phyloP scores from a whole-genome alignment of 2,113 vertebrate genomes.

The Chionis minor region DNA sequence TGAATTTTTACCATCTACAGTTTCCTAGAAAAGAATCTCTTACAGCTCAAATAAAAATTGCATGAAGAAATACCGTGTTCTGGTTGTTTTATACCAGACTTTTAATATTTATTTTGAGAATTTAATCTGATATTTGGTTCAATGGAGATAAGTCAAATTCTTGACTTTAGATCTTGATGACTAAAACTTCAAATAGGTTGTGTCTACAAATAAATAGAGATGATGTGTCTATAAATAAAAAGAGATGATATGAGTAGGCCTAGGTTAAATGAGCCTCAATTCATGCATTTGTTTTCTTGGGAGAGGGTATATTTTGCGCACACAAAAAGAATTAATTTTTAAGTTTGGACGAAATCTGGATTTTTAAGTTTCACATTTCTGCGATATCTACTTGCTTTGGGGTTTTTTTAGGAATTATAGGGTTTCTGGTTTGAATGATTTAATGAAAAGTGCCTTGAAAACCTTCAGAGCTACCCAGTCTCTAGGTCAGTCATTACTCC shows the following conservation, averaged over 20 bases:
- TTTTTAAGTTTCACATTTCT: background rate
- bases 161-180: background rate
- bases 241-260: background rate
- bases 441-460: background rate
- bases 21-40: background rate
- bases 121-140: background rate
- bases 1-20: background rate
- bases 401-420: background rate
- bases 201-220: background rate
- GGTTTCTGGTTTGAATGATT: background rate
- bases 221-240: background rate
- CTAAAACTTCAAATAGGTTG: background rate
- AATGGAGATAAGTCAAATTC: background rate
- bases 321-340: accelerated
- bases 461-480: background rate
- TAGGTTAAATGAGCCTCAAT: background rate
- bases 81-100: background rate
- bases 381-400: background rate
- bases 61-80: background rate
- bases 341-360: background rate
- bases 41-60: background rate
- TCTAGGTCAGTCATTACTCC: background rate
- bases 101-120: background rate
- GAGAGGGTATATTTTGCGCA: background rate
- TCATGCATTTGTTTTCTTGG: background rate